Conservation (phyloP, 2,888 invertebrate species). For the Rhamphomyia laevipes region DNA sequence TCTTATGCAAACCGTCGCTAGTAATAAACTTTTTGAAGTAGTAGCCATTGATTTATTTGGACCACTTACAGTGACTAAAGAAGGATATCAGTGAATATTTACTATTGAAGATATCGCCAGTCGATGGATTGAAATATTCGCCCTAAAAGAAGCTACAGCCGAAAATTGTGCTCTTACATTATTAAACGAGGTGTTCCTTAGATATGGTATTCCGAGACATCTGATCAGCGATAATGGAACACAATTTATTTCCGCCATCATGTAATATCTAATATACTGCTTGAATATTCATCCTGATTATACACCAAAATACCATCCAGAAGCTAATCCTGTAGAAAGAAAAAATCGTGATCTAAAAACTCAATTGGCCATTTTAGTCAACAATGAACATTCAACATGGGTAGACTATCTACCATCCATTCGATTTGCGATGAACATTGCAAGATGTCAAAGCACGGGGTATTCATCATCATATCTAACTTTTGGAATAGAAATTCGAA, state of each 20-base stretch:
- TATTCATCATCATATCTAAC: conserved; percentile 27
- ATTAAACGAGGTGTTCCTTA: no score
- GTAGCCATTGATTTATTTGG: conserved; percentile 16
- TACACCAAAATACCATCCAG: conserved; percentile 14
- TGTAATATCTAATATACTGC: no score
- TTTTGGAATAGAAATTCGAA: conserved; percentile 28
- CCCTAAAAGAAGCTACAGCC: no score
- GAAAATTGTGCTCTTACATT: no score
- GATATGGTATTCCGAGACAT: no score
- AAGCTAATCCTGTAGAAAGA: conserved; percentile 14
- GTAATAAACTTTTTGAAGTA: conserved; percentile 14
- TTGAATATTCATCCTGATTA: no score
- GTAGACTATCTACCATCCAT: conserved; percentile 21
- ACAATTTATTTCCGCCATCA: no score
- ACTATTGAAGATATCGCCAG: conserved; percentile 20
- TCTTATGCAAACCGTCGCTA: conserved; percentile 13
- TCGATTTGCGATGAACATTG: conserved; percentile 31
- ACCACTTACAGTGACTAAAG: conserved; percentile 11
- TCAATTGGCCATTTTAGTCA: neutral
- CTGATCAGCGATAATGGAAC: no score
- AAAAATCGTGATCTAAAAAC: conserved; percentile 12
- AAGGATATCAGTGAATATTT: conserved; percentile 19
- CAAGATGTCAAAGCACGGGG: conserved; percentile 21
- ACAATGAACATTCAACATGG: conserved; percentile 3
- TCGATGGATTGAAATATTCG: no score